Conservation (phyloP, 2,888 invertebrate genomes). For the Imbricaverruca yamaguchii region DNA sequence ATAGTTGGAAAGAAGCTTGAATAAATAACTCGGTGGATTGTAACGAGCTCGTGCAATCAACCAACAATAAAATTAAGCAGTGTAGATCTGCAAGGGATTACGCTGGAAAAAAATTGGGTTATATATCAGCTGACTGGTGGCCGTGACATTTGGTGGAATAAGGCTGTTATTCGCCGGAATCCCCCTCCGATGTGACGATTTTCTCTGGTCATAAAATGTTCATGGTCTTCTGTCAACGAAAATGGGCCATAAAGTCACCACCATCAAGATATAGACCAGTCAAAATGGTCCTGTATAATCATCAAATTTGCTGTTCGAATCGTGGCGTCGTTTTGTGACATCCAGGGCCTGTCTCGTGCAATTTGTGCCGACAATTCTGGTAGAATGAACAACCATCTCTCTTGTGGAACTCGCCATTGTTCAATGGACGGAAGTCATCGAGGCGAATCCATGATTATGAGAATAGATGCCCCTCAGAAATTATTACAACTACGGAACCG, state of each 20-base stretch:
- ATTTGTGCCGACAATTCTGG: too few species aligned
- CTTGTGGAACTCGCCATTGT: too few species aligned
- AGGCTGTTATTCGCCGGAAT: slow-evolving; percentile 9
- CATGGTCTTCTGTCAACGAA: slow-evolving; percentile 15
- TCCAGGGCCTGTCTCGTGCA: background rate
- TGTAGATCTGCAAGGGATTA: too few species aligned
- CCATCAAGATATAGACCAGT: slow-evolving; percentile 2
- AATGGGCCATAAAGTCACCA: slow-evolving; percentile 17
- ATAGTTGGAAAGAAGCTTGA: too few species aligned
- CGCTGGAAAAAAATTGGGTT: background rate
- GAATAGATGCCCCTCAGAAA: too few species aligned
- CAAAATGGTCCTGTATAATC: slow-evolving; percentile 10
- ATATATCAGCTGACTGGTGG: background rate
- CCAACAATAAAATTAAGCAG: too few species aligned
- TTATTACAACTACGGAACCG: too few species aligned
- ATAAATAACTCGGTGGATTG: too few species aligned
- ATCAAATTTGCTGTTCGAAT: background rate
- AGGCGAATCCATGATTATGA: too few species aligned
- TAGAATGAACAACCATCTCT: background rate
- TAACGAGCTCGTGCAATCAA: too few species aligned
- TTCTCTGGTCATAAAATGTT: slow-evolving; percentile 8
- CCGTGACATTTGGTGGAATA: slow-evolving; percentile 3
- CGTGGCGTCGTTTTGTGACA: background rate
- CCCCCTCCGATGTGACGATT: slow-evolving; percentile 11
- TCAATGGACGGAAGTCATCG: too few species aligned